phyloP scores from a whole-genome alignment of 2,888 invertebrate genomes.

The Ctena decussata region DNA sequence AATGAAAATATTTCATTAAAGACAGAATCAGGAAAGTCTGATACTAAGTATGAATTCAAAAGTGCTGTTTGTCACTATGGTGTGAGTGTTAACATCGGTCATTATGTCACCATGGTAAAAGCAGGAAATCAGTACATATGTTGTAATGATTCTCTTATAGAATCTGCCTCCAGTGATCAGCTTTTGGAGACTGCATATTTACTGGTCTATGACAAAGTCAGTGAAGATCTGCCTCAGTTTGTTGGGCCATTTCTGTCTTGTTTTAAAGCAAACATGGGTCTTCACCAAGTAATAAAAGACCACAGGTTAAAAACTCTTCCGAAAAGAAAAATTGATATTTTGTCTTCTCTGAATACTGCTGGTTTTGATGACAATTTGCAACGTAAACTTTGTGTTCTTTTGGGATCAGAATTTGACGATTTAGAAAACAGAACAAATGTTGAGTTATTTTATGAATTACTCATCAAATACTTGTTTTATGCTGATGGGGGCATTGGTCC shows the following conservation, averaged over 20 bases:
- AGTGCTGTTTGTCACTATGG: conserved; percentile 15
- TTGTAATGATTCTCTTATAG: conserved; percentile 1
- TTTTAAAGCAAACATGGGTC: background rate
- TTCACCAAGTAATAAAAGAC: background rate
- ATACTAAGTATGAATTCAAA: background rate
- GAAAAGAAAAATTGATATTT: background rate
- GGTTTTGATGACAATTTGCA: background rate
- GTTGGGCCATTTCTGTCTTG: background rate
- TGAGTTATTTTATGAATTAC: background rate
- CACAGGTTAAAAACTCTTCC: background rate
- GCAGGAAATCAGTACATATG: conserved; percentile 7
- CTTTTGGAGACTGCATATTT: conserved; percentile 4
- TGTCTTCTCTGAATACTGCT: background rate
- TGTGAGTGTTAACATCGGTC: background rate
- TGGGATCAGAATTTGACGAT: background rate
- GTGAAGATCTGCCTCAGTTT: background rate
- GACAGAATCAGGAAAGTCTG: background rate
- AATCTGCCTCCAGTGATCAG: background rate
- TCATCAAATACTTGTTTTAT: background rate
- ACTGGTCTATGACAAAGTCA: background rate
- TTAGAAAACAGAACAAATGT: background rate
- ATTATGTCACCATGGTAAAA: conserved; percentile 14
- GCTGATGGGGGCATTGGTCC: background rate
- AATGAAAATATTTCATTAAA: background rate
- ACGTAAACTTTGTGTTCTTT: background rate